Conservation (phyloP, 2,888 invertebrate genomes). For the Mellilla xanthometata region DNA sequence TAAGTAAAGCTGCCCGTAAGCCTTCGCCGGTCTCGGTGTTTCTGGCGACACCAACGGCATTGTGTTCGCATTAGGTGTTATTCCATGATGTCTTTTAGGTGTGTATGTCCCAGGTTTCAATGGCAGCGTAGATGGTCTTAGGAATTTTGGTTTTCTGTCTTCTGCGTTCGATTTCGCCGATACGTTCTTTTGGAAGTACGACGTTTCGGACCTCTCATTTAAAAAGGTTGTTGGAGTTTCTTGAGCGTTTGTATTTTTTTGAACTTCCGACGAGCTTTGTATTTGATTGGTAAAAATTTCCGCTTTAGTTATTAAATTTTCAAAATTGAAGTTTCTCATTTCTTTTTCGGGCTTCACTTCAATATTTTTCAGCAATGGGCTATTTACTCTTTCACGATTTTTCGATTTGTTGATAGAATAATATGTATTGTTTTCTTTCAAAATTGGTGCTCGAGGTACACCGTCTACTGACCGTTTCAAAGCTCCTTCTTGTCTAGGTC, state of each 20-base stretch:
- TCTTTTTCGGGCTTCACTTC: conserved; percentile 61
- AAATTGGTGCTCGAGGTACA: conserved; percentile 52
- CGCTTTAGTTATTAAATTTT: conserved; percentile 76
- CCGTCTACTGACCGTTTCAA: conserved; percentile 64
- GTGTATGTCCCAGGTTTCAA: conserved; percentile 92
- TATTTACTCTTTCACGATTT: conserved; percentile 50
- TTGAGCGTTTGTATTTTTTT: conserved; percentile 62
- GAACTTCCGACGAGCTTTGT: conserved; percentile 66
- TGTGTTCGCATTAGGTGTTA: conserved; percentile 91
- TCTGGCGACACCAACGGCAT: conserved; percentile 94
- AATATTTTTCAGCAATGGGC: conserved; percentile 39
- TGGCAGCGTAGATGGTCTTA: conserved; percentile 91
- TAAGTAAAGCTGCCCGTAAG: conserved; percentile 93
- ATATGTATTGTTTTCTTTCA: conserved; percentile 58
- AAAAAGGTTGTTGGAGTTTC: conserved; percentile 46
- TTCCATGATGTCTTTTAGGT: conserved; percentile 91
- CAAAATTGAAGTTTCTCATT: conserved; percentile 72
- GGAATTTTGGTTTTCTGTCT: conserved; percentile 85
- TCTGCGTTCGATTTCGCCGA: conserved; percentile 52
- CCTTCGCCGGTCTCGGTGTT: conserved; percentile 94
- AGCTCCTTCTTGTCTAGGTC: conserved; percentile 51
- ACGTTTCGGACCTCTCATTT: conserved; percentile 75
- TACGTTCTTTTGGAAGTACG: conserved; percentile 73
- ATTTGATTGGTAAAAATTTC: conserved; percentile 77
- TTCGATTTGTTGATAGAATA: conserved; percentile 49